Evolutionary conservation across 37 sponge, comb jelly and placozoan species (phyloP).

Genomic region (Sycon ciliatum): DNA sequence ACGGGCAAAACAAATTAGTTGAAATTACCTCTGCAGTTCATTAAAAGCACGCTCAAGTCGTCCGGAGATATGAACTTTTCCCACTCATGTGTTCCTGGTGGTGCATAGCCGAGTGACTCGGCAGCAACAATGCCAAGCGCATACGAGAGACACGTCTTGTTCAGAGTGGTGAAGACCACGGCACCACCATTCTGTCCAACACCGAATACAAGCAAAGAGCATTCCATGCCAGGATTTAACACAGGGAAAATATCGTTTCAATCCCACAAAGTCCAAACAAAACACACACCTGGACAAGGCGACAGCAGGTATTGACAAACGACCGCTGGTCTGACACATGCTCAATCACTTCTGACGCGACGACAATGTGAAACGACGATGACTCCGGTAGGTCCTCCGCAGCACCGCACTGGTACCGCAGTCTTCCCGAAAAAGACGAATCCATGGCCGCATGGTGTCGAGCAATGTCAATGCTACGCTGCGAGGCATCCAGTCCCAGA

Average conservation of each 20-base stretch:
- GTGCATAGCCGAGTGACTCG: constrained; percentile 30
- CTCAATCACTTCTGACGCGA: constrained; percentile 59
- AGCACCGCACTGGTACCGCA: constrained; percentile 35
- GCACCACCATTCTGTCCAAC: constrained; percentile 47
- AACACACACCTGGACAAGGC: constrained; percentile 37
- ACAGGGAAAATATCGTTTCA: too few species aligned
- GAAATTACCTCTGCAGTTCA: too few species aligned
- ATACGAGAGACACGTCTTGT: constrained; percentile 35
- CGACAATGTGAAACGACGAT: constrained; percentile 35
- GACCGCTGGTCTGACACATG: constrained; percentile 35
- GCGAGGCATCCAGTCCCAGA: constrained; percentile 43
- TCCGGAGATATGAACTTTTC: constrained; percentile 44
- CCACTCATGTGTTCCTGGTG: constrained; percentile 58
- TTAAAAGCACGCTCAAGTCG: too few species aligned
- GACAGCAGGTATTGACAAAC: constrained; percentile 18
- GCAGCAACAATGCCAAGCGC: constrained; percentile 38
- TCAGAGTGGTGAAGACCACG: constrained; percentile 44
- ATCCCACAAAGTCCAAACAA: too few species aligned
- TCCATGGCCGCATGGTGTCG: constrained; percentile 16
- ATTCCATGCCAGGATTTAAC: too few species aligned
- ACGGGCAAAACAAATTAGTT: too few species aligned
- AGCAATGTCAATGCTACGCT: constrained; percentile 23
- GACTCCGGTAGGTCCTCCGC: constrained; percentile 15
- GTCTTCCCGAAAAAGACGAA: constrained; percentile 5
- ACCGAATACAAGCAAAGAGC: not conserved